Evolutionary conservation across 2,113 vertebrate species (phyloP), one percentile per base, ranked within the genome.

Genomic region (Corythaeola cristata): DNA sequence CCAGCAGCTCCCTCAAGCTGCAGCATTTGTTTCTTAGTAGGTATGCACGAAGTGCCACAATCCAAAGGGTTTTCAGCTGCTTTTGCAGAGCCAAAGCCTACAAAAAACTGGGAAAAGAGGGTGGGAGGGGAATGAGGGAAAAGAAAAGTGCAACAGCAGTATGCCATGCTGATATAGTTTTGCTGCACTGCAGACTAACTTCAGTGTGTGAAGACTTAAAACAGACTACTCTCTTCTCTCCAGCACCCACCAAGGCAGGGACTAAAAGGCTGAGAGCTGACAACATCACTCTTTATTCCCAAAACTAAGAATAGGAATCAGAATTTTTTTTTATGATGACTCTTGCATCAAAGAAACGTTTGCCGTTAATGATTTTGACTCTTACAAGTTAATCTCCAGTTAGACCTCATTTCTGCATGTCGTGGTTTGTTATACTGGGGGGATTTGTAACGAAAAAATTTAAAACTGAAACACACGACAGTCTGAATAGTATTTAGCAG

Each of bases 11-110:
- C 72, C 78, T 74, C 1, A 16, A 79, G 73, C 44, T 59, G 71
- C 71, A 59, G 35, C 33, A 39, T 77, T 91, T 95, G 71, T 83
- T 93, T 75, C 76, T 86, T 39, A 83, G 80, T 68, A 92, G 56
- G 74, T 68, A 33, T 0, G 0, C 2, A 9, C 7, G 9, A 84
- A 86, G 56, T 75, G 68, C 27, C 1, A 1, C 64, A 89, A 56
- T 72, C 75, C 91, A 85, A 93, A 88, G 64, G 44, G 45, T 53
- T 30, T 90, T 83, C 55, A 41, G 32, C 24, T 78, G 30, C 33
- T 50, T 81, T 63, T 56, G 30, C 47, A 85, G 66, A 92, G 44
- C 24, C 49, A 69, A 78, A 92, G n/a, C 41, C 32, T 26, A 68
- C 20, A 32, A 59, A 88, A 84, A 33, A 23, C 4, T 23, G 28